A percentile compares a stretch with the other conserved stretches of the same genome.
phyloP scores from a whole-genome alignment of 2,797 vertebrate genomes.

The Muscicapa comitata region DNA sequence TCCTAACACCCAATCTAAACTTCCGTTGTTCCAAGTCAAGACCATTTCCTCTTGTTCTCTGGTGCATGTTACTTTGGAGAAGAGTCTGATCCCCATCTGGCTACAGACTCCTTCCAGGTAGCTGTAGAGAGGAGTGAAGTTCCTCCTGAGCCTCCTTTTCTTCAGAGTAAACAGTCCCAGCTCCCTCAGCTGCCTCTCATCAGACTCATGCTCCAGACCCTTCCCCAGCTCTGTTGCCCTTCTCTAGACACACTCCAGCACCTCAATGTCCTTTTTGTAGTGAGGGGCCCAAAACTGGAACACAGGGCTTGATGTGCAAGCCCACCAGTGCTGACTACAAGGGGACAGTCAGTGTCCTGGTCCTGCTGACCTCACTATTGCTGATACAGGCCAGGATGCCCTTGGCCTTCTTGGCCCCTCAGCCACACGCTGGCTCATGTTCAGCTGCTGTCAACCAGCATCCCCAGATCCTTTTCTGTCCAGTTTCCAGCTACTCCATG shows the following conservation, averaged over 20 bases:
- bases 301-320: too few species aligned
- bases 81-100: background rate
- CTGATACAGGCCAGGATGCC: background rate
- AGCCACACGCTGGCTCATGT: accelerated
- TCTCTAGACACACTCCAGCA: background rate
- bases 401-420: background rate
- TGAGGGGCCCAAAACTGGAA: background rate
- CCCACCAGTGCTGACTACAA: background rate
- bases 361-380: background rate
- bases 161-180: background rate
- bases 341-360: background rate
- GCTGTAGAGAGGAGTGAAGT: background rate
- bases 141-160: background rate
- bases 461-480: background rate
- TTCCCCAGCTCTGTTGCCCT: background rate
- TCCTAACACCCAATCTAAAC: background rate
- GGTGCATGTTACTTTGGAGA: background rate
- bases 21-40: background rate
- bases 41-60: background rate
- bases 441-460: background rate
- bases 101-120: background rate
- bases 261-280: background rate
- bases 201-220: background rate
- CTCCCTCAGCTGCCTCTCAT: background rate
- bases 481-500: background rate